phyloP scores from a whole-genome alignment of 2,888 invertebrate genomes.

The Auanema freiburgensis region DNA sequence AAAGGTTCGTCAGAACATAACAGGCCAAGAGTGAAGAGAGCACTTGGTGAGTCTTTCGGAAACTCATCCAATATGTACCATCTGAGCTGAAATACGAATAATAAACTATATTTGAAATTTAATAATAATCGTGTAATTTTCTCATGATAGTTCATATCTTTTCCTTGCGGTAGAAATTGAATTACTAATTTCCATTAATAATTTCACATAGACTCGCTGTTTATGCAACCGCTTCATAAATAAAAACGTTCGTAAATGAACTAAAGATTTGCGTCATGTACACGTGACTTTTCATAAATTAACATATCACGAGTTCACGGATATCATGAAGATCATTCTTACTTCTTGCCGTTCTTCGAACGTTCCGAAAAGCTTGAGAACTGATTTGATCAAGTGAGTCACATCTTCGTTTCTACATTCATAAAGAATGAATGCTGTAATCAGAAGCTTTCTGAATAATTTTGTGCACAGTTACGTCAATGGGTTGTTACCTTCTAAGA shows the following conservation, averaged over 20 bases:
- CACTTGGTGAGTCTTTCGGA: neutral
- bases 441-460: constrained; percentile 10
- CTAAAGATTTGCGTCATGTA: too few relatives aligned
- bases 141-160: too few relatives aligned
- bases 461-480: neutral
- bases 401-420: constrained; percentile 12
- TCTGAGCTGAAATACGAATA: too few relatives aligned
- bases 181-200: too few relatives aligned
- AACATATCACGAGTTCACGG: neutral
- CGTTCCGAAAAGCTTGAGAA: constrained; percentile 12
- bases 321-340: neutral
- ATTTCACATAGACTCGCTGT: too few relatives aligned
- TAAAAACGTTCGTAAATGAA: too few relatives aligned
- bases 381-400: constrained; percentile 10
- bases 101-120: too few relatives aligned
- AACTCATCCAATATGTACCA: too few relatives aligned
- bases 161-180: too few relatives aligned
- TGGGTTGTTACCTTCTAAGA: constrained; percentile 2
- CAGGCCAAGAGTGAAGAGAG: neutral
- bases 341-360: constrained; percentile 8
- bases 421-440: constrained; percentile 3
- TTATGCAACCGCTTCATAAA: too few relatives aligned
- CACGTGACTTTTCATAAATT: neutral
- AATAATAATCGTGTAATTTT: too few relatives aligned
- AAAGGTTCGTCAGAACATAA: neutral